Base-by-base conservation (phyloP, 2,113 vertebrate genomes). In the Xenus cinereus region DNA sequence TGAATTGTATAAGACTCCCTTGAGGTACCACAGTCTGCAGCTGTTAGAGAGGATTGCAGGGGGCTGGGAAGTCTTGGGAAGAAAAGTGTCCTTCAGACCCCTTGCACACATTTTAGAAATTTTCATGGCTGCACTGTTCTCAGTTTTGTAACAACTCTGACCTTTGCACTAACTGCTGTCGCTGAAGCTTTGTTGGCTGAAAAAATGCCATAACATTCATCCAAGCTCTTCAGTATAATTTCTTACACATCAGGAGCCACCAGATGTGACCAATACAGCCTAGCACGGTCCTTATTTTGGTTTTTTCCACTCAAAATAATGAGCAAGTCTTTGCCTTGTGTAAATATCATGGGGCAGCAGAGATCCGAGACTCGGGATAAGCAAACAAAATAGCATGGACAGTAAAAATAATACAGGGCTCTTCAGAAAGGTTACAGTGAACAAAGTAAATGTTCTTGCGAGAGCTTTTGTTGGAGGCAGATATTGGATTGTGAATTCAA, bases 341-440 rank as follows among this genome's bases (percentile, higher is more conserved):
- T 59, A 97, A 97, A 97, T 96, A 87, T 8, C 96, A 93, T 1
- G 0, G 57, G 66, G 71, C 48, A 77, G 78, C 77, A 30, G 90
- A 89, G 84, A 69, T 28, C 45, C 12, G 62, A 43, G 37, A 60
- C 78, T 72, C 0, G 3, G 77, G n/a, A 39, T 79, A 12, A 85
- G 90, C 89, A 89, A 96, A 95, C 57, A 53, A n/a, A 62, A n/a
- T 9, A 68, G 35, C 66, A 7, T 21, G 60, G 94, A 11, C 35
- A 45, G 69, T 37, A 74, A 89, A 79, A 95, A 93, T 87, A 68
- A 93, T 67, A 12, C 59, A 28, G 32, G 80, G 84, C 57, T 87
- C 86, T 76, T 39, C 43, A 67, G 91, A 95, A 97, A 97, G 96
- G 94, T 97, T 96, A 96, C 89, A 76, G n/a, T 12, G 86, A 83